Conservation (phyloP, 2,888 invertebrate species). For the Boloria selene region DNA sequence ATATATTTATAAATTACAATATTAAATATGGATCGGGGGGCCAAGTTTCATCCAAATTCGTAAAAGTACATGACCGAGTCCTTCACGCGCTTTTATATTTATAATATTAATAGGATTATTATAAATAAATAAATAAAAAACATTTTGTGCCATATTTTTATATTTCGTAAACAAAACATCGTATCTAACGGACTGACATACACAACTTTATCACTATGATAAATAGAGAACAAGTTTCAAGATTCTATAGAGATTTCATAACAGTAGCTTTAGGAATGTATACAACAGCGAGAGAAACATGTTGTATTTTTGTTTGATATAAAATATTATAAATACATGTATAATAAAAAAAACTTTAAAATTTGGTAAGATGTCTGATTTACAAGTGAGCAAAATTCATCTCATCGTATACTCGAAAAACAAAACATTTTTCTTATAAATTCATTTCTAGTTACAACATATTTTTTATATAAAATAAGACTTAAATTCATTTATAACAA, state of each 20-base stretch:
- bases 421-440: background rate
- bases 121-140: conserved; percentile 37
- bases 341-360: conserved; percentile 17
- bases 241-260: conserved; percentile 38
- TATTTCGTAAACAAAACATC: conserved; percentile 66
- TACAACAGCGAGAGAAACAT: conserved; percentile 30
- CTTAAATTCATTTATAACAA: conserved; percentile 1
- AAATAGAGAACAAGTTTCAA: conserved; percentile 20
- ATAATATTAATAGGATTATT: background rate
- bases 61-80: no score
- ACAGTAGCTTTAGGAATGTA: conserved; percentile 53
- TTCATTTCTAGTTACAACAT: background rate
- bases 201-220: conserved; percentile 23
- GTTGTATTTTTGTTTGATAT: conserved; percentile 1
- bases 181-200: conserved; percentile 48
- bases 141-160: conserved; percentile 70
- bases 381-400: background rate
- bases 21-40: no score
- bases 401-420: conserved; percentile 11
- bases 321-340: conserved; percentile 3
- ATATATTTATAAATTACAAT: no score
- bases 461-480: conserved; percentile 13
- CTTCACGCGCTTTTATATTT: background rate
- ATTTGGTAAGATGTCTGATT: conserved; percentile 1
- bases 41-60: no score